These are phyloP conservation scores for Masticophis lateralis DNA, from an alignment of 2,797 vertebrate genomes.

Conservation along the genomic window DNA sequence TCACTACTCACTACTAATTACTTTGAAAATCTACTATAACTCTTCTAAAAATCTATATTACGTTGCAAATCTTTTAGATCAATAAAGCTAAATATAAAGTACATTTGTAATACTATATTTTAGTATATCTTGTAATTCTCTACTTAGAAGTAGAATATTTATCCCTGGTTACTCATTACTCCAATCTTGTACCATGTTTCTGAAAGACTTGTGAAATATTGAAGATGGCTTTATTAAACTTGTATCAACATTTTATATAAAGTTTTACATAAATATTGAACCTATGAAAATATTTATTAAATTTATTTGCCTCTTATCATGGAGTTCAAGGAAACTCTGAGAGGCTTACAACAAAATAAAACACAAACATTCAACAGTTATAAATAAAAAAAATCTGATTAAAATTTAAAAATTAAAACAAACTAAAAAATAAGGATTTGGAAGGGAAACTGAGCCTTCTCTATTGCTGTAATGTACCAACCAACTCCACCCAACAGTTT, in stretches of 20 bases:
- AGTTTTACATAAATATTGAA: not conserved
- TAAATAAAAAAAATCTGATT: not conserved
- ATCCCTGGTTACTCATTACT: not conserved
- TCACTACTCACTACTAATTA: not conserved
- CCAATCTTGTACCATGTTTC: not conserved
- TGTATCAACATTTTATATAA: not conserved
- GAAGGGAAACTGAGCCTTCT: not conserved
- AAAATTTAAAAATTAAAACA: not conserved
- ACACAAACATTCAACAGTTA: not conserved
- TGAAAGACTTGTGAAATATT: not conserved
- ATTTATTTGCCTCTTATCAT: not conserved
- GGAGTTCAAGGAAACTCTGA: not conserved
- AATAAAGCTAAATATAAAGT: not conserved
- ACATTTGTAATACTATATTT: not conserved
- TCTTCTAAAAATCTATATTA: not conserved
- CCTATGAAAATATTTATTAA: not conserved
- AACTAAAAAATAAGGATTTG: not conserved
- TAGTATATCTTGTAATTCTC: not conserved
- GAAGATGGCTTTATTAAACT: not conserved
- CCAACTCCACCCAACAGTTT: not conserved
- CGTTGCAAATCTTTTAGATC: not conserved
- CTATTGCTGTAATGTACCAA: not conserved
- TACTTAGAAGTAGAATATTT: not conserved
- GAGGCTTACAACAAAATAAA: not conserved
- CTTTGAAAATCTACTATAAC: not conserved